phyloP scores from a whole-genome alignment of 2,797 vertebrate genomes.

The Anguilla obscura region DNA sequence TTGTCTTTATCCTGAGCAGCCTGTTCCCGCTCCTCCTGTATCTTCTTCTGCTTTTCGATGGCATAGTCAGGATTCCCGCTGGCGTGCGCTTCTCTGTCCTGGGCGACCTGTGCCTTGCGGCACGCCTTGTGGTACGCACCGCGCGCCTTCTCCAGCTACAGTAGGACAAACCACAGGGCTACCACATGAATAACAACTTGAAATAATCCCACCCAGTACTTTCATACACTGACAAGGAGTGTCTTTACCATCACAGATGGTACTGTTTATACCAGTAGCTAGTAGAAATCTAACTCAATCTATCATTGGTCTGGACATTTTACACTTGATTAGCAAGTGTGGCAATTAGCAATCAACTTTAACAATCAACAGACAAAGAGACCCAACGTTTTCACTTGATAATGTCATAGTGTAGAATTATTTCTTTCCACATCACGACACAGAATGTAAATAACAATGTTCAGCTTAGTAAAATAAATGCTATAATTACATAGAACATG shows the following conservation, averaged over 20 bases:
- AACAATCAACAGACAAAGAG: not conserved
- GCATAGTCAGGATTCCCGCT: slow-evolving; percentile 75
- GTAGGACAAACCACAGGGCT: slow-evolving; percentile 14
- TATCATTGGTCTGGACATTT: not conserved
- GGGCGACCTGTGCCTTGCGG: slow-evolving; percentile 73
- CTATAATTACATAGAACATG: no score
- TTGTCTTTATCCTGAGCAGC: slow-evolving; percentile 74
- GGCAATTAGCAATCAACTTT: not conserved
- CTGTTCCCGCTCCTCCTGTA: slow-evolving; percentile 76
- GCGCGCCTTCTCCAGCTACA: slow-evolving; percentile 77
- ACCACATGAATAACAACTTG: no score
- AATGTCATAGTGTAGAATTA: not conserved
- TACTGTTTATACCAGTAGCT: not conserved
- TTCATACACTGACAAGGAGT: not conserved
- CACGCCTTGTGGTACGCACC: slow-evolving; percentile 76
- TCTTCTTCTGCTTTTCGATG: slow-evolving; percentile 78
- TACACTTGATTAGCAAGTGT: not conserved
- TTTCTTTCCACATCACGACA: not conserved
- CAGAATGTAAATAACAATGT: not conserved
- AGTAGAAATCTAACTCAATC: not conserved
- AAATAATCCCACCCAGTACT: not conserved
- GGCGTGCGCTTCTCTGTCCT: slow-evolving; percentile 69
- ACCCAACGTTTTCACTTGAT: not conserved
- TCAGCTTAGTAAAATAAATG: no score
- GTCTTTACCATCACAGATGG: not conserved